These are phyloP conservation scores for Poeciliopsis retropinna DNA, from an alignment of 2,113 vertebrate genomes.

Conservation along the genomic window DNA sequence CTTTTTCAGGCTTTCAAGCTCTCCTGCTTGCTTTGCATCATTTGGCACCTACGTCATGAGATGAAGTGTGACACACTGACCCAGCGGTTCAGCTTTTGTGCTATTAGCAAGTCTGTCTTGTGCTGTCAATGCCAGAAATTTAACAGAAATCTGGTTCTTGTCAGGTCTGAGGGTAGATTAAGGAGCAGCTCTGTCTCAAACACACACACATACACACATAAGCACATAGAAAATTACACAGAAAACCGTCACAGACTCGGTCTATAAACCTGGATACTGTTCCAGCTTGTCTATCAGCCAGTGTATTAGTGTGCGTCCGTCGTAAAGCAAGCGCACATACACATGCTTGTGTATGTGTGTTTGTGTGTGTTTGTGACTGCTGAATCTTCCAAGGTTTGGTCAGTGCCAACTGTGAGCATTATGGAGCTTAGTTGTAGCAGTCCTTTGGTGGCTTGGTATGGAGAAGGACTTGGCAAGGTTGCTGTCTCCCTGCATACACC, in stretches of 20 bases:
- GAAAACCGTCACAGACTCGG: conserved; percentile 49
- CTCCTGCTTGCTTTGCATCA: conserved; percentile 36
- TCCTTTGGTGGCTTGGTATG: conserved; percentile 73
- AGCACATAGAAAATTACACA: conserved; percentile 38
- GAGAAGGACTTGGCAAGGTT: conserved; percentile 64
- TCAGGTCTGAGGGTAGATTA: conserved; percentile 65
- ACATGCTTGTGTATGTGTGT: conserved; percentile 31
- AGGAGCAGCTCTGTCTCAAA: conserved; percentile 46
- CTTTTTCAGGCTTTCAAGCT: conserved; percentile 37
- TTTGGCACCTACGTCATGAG: conserved; percentile 44
- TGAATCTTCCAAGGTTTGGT: conserved; percentile 67
- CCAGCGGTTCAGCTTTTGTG: conserved; percentile 36
- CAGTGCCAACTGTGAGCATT: conserved; percentile 81
- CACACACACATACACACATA: conserved; percentile 10
- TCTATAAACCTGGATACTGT: conserved; percentile 68
- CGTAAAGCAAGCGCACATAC: conserved; percentile 26
- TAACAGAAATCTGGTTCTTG: conserved; percentile 38
- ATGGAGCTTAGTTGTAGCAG: conserved; percentile 75
- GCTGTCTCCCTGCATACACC: conserved; percentile 17
- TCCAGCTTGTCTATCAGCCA: conserved; percentile 74
- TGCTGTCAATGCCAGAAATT: conserved; percentile 55
- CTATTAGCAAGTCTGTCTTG: conserved; percentile 61
- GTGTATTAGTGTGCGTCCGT: conserved; percentile 42
- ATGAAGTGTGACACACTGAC: conserved; percentile 56
- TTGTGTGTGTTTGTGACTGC: conserved; percentile 24